Conservation (phyloP, 2,113 vertebrate species). For the Rhea americana region DNA sequence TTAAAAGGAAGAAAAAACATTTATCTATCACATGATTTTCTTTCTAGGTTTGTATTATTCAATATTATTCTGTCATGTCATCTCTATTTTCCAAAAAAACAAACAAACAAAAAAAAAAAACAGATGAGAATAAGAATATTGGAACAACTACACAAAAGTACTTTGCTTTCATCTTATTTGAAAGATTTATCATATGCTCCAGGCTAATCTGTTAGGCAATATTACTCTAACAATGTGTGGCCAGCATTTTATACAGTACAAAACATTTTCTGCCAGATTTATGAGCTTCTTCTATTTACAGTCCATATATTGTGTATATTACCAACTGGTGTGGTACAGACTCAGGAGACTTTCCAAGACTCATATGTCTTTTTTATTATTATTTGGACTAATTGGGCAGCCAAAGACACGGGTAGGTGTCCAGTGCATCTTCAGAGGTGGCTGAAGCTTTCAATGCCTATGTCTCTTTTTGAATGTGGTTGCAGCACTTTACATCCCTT, state of each 20-base stretch:
- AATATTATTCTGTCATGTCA: not conserved
- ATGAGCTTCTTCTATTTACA: not conserved
- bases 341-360: not conserved
- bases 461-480: not conserved
- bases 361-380: not conserved
- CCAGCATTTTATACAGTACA: not conserved
- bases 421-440: accelerated
- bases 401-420: not conserved
- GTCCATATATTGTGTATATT: not conserved
- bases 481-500: not conserved
- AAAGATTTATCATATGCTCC: not conserved
- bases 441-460: not conserved
- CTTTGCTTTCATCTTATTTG: not conserved
- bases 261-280: not conserved
- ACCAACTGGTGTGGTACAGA: not conserved
- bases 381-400: not conserved
- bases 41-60: not conserved
- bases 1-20: not conserved
- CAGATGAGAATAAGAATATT: not conserved
- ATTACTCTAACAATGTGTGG: not conserved
- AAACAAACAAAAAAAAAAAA: not conserved
- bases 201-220: not conserved
- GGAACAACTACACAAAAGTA: not conserved
- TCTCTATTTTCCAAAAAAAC: not conserved
- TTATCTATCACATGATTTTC: not conserved